Evolutionary conservation across 2,113 vertebrate genomes (phyloP), one percentile per base, ranked within the genome.

Genomic region (Pitta sordida): DNA sequence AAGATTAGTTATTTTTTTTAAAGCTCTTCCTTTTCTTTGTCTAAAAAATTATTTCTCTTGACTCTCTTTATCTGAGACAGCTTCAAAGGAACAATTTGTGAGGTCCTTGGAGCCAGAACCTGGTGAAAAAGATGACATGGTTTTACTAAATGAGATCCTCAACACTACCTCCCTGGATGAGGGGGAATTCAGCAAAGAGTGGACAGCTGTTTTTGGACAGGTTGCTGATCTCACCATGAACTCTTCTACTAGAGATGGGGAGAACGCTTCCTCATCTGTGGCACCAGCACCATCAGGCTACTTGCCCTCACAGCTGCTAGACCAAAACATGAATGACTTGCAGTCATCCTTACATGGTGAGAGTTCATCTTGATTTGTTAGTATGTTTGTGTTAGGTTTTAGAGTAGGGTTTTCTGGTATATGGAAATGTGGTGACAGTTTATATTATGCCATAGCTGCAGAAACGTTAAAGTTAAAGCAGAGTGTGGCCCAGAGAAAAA

Each of bases 291-390:
- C 94, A 22, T 97, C 98, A 20, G 98, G 98, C 80, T 99, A 99
- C 94, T 97, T 99, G 36, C 99, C 99, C 7, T 99, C 99, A 5
- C 98, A 99, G 93, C 98, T 99, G 30, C 93, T 99, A 94, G 99
- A 99, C 97, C 98, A 98, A 97, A 98, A 98, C 92, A 97, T 98
- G 97, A 98, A 98, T 76, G 97, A 98, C 68, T 95, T 98, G 37
- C 98, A 98, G 96, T 98, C 98, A 3, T 98, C 98, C 26, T 90
- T 98, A 56, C 96, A 98, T 92, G 98, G 99, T 96, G 63, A 96
- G 96, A 86, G 14, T 37, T 93, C 32, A 18, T 73, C 53, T 64
- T 37, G 22, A 68, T 88, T 62, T 79, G 3, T 63, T 58, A 16
- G 6, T 18, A 1, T n/a, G 48, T 16, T 67, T 7, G 17, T 3